Evolutionary conservation across 2,797 vertebrate species (phyloP).

Genomic region (Sebastes cheni): DNA sequence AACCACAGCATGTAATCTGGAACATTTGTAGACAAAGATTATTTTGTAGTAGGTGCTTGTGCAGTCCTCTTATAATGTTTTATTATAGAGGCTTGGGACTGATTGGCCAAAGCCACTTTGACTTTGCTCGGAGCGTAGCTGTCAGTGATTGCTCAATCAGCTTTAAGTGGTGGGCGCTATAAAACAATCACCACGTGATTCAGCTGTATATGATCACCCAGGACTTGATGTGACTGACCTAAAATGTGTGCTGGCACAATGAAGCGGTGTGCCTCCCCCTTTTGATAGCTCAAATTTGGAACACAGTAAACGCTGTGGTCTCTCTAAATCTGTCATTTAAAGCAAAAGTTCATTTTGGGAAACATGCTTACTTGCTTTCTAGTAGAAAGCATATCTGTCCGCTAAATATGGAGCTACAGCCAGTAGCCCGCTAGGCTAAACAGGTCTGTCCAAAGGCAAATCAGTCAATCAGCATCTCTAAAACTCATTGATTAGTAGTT

Average conservation of each 20-base stretch:
- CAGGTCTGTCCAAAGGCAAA: too few species aligned
- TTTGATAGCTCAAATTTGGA: constrained; percentile 3
- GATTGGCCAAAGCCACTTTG: constrained; percentile 7
- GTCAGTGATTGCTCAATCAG: constrained; percentile 26
- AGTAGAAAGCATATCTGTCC: neutral
- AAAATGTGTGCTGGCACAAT: neutral
- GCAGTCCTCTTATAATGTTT: neutral
- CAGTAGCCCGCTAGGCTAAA: too few species aligned
- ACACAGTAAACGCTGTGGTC: neutral
- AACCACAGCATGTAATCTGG: neutral
- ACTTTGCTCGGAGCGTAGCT: neutral
- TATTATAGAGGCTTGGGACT: neutral
- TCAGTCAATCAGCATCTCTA: too few species aligned
- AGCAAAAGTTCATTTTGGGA: neutral
- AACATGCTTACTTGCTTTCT: neutral
- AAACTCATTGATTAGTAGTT: too few species aligned
- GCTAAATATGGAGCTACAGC: too few species aligned
- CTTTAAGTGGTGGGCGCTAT: neutral
- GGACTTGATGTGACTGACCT: neutral
- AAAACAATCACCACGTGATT: neutral
- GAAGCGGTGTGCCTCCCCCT: neutral
- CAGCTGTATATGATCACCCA: neutral
- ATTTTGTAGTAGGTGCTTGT: neutral
- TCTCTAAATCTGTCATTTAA: neutral
- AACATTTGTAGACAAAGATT: neutral